Evolutionary conservation across 2,113 vertebrate genomes (phyloP).

Genomic region (Thamnaconus septentrionalis): DNA sequence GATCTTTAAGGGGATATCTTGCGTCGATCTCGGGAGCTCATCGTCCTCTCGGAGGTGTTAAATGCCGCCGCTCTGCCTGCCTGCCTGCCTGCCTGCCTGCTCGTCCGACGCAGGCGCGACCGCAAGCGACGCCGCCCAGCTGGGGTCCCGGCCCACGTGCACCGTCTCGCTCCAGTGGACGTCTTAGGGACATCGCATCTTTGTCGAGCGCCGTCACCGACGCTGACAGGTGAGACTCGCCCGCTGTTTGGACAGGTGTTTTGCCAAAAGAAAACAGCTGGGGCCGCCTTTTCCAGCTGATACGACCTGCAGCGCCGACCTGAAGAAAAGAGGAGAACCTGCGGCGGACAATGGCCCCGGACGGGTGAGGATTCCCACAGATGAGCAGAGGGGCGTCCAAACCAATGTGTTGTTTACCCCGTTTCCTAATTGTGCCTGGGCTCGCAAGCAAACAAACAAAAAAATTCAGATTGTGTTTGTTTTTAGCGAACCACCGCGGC

Average conservation of each 20-base stretch:
- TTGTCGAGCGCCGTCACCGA: conserved; percentile 67
- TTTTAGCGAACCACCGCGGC: conserved; percentile 34
- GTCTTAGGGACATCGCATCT: conserved; percentile 64
- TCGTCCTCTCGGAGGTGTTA: conserved; percentile 37
- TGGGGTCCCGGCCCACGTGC: conserved; percentile 63
- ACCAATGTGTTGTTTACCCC: conserved; percentile 54
- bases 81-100: not conserved
- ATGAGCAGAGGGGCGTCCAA: conserved; percentile 44
- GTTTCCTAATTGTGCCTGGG: conserved; percentile 31
- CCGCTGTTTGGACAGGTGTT: conserved; percentile 83
- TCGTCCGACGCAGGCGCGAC: conserved; percentile 25
- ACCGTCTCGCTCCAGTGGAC: conserved; percentile 65
- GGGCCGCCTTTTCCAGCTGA: conserved; percentile 61
- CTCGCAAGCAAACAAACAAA: conserved; percentile 31
- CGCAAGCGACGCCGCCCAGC: conserved; percentile 38
- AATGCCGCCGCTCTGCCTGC: not conserved
- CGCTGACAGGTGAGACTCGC: conserved; percentile 72
- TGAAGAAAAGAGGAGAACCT: conserved; percentile 64
- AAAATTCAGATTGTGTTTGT: conserved; percentile 22
- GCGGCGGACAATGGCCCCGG: conserved; percentile 42
- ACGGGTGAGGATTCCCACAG: conserved; percentile 60
- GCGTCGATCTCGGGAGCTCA: not conserved
- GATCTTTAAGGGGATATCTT: conserved; percentile 7
- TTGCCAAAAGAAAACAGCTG: conserved; percentile 75
- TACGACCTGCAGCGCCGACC: conserved; percentile 17